A percentile compares a stretch with the other conserved stretches of the same genome.
Conservation (phyloP, 2,113 vertebrate genomes). For the Serinus canaria region DNA sequence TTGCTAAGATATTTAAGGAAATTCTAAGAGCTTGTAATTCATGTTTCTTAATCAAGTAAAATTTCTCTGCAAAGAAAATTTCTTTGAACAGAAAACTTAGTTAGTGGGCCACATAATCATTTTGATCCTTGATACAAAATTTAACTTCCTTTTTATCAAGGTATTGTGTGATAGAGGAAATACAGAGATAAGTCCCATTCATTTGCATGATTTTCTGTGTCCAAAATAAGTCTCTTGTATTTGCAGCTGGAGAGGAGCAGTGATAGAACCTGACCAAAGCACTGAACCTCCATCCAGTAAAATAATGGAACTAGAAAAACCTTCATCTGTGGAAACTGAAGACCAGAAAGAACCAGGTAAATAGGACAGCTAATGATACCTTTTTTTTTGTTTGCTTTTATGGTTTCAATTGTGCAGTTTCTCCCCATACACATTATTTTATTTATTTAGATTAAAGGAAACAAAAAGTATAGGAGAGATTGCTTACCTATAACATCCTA, state of each 20-base stretch:
- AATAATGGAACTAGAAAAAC: conserved; percentile 58
- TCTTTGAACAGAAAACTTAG: background rate
- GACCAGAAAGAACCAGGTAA: conserved; percentile 72
- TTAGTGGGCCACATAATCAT: background rate
- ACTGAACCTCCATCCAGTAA: conserved; percentile 71
- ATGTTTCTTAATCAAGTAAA: background rate
- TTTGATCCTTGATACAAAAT: background rate
- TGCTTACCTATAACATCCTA: background rate
- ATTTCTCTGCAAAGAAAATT: background rate
- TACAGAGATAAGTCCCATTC: background rate
- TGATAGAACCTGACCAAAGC: conserved; percentile 82
- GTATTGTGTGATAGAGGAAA: background rate
- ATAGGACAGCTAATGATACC: background rate
- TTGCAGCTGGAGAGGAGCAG: conserved; percentile 81
- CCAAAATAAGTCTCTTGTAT: background rate
- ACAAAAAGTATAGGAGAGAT: background rate
- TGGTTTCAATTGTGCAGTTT: background rate
- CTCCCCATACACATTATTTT: background rate
- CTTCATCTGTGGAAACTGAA: conserved; percentile 13
- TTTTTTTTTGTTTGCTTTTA: background rate
- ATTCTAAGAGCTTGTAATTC: background rate
- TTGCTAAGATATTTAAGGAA: background rate
- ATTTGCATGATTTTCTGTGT: background rate
- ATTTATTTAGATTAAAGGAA: background rate
- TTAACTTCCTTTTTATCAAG: background rate